A percentile compares a stretch with the other conserved stretches of the same genome.
phyloP scores from a whole-genome alignment of 2,797 vertebrate species.

The Muscicapa striata region DNA sequence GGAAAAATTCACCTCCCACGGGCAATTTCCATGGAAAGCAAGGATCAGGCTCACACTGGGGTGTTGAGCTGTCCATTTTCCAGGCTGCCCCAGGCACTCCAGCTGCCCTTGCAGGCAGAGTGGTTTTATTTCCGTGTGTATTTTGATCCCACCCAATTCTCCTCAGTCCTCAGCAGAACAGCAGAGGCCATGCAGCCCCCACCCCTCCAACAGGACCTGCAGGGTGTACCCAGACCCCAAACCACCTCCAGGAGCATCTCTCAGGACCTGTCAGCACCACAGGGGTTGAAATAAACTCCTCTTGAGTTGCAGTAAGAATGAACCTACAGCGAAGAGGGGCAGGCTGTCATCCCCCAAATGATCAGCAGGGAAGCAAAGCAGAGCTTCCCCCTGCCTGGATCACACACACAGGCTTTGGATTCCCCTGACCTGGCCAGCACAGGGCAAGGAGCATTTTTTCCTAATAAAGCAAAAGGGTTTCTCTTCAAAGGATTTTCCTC shows the following conservation, averaged over 20 bases:
- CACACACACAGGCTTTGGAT: background rate
- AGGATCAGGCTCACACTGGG: background rate
- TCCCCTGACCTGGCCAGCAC: background rate
- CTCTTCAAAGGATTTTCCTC: constrained; percentile 1
- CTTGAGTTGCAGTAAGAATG: background rate
- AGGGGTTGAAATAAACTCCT: background rate
- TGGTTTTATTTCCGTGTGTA: rapidly evolving
- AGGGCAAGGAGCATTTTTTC: background rate
- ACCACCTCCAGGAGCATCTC: background rate
- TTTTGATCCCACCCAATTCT: background rate
- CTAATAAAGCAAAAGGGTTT: constrained; percentile 25
- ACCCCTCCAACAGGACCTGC: background rate
- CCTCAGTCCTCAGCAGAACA: background rate
- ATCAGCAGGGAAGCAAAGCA: background rate
- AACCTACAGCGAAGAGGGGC: background rate
- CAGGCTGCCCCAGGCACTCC: background rate
- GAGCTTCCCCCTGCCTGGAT: background rate
- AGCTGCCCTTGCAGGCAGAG: background rate
- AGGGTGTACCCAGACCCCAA: background rate
- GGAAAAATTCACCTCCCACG: background rate
- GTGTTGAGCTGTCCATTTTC: background rate
- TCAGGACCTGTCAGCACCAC: background rate
- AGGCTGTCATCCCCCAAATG: background rate
- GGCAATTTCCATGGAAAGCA: background rate
- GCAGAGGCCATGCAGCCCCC: background rate